Conservation (phyloP, 1,140 invertebrate genomes). For the Drosophila pruinosa region DNA sequence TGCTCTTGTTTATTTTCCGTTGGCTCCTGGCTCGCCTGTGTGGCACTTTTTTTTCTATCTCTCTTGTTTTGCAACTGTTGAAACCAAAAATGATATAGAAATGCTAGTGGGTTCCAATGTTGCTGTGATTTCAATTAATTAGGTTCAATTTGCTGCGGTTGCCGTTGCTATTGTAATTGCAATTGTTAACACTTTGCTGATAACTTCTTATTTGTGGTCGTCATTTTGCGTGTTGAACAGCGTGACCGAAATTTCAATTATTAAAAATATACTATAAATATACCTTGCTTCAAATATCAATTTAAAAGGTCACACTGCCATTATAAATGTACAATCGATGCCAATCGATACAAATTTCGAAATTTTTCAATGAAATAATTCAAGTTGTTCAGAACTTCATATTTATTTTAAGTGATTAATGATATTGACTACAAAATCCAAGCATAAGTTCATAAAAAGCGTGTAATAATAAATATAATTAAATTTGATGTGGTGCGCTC, state of each 20-base stretch:
- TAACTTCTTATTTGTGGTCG: slow-evolving; percentile 18
- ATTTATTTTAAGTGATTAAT: background rate
- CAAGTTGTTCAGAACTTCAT: background rate
- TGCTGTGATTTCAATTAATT: slow-evolving; percentile 5
- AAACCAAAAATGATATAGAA: background rate
- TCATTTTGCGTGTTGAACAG: background rate
- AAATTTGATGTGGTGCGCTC: background rate
- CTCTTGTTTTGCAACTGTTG: background rate
- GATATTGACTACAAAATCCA: background rate
- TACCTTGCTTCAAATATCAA: no score
- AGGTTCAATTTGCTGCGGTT: slow-evolving; percentile 8
- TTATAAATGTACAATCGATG: no score
- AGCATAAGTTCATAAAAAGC: background rate
- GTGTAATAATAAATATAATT: background rate
- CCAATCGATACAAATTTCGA: background rate
- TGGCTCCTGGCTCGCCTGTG: slow-evolving; percentile 2
- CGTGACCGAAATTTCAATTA: no score
- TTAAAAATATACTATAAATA: no score
- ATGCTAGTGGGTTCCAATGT: background rate
- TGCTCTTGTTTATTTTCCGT: slow-evolving; percentile 14
- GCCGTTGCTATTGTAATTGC: slow-evolving; percentile 14
- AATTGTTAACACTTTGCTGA: slow-evolving; percentile 27
- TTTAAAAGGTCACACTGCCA: no score
- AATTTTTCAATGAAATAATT: background rate
- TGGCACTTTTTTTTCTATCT: slow-evolving; percentile 23